A percentile compares a stretch with the other conserved stretches of the same genome.
Evolutionary conservation across 2,797 vertebrate genomes (phyloP).

Genomic region (Basileuterus tristriatus): DNA sequence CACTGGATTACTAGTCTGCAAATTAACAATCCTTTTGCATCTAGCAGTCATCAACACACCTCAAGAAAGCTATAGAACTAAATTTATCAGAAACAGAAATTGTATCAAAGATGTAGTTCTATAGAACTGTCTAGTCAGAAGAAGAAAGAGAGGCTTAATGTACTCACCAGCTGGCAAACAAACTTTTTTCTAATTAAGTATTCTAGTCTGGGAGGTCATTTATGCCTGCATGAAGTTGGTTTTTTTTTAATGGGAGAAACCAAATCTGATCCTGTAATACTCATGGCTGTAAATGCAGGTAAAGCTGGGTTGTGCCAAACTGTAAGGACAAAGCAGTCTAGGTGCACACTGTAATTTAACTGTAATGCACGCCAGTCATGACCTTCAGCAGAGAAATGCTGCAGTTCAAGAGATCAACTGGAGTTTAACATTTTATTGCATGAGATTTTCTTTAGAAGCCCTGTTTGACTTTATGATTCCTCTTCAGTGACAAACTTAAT

Average conservation of each 20-base stretch:
- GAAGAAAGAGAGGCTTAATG: background rate
- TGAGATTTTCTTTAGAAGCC: slow-evolving; percentile 40
- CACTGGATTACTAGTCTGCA: background rate
- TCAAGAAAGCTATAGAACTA: background rate
- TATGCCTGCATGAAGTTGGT: background rate
- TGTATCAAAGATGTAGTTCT: background rate
- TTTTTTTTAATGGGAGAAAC: background rate
- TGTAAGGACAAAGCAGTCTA: background rate
- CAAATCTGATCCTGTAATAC: background rate
- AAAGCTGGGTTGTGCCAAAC: background rate
- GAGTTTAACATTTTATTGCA: slow-evolving; percentile 44
- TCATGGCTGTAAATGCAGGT: background rate
- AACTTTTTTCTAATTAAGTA: background rate
- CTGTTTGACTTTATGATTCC: slow-evolving; percentile 9
- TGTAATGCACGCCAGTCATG: background rate
- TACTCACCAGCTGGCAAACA: background rate
- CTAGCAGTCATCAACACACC: background rate
- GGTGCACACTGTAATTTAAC: background rate
- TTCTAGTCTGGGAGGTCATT: background rate
- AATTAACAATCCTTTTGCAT: background rate
- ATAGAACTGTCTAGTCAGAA: background rate
- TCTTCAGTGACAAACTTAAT: slow-evolving; percentile 19
- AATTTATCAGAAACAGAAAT: background rate
- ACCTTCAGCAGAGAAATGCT: background rate
- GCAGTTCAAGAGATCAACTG: slow-evolving; percentile 15